phyloP scores from a whole-genome alignment of 2,113 vertebrate genomes.

The Neoarius graeffei region DNA sequence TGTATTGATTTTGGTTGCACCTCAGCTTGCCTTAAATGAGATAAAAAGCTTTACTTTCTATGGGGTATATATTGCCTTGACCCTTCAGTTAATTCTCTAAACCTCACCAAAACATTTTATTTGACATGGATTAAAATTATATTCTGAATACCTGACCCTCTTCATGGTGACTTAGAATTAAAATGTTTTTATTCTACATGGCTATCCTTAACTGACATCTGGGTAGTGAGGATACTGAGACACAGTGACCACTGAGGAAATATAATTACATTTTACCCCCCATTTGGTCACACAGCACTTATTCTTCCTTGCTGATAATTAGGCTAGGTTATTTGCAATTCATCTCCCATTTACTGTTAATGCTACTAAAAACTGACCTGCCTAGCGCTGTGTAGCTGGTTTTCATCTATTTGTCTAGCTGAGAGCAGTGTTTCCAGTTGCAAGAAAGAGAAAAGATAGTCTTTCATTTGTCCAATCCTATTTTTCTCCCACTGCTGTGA shows the following conservation, averaged over 20 bases:
- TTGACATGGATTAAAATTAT: background rate
- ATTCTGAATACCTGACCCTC: background rate
- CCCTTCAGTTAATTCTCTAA: background rate
- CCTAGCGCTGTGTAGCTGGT: background rate
- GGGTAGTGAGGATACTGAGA: background rate
- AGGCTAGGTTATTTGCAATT: slow-evolving; percentile 1
- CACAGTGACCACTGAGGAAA: background rate
- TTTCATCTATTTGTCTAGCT: background rate
- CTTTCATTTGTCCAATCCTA: background rate
- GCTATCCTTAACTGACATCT: background rate
- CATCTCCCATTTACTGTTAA: background rate
- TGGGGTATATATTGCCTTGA: background rate
- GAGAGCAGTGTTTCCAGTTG: background rate
- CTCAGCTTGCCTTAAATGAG: background rate
- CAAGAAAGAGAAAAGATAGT: background rate
- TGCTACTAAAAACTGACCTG: background rate
- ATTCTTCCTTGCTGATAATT: background rate
- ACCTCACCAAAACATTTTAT: background rate
- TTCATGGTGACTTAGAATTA: background rate
- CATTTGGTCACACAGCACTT: background rate
- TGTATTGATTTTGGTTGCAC: slow-evolving; percentile 13
- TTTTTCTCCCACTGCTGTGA: background rate
- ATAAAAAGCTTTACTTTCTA: background rate
- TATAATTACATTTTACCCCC: background rate
- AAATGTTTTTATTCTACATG: background rate